Base-by-base conservation (phyloP, 1,140 invertebrate genomes). In the Chrysopa pallens region DNA sequence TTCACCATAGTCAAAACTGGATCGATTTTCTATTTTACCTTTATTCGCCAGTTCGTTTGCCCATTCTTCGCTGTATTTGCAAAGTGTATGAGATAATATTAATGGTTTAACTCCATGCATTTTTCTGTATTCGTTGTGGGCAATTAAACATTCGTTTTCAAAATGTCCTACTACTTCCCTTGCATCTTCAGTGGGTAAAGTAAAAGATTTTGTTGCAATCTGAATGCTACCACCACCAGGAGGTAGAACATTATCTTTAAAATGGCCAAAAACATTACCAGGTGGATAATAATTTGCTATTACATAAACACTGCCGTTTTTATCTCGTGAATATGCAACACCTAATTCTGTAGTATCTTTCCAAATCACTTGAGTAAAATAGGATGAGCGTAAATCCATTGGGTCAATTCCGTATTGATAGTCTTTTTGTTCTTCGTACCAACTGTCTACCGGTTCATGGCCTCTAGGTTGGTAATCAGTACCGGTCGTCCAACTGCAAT, bases 21-120 rank as follows among this genome's bases (percentile, higher is more conserved):
- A 68, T 28, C 84, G 76, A 56, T 92, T 88, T 47, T 81, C 68
- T 50, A 89, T 68, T 40, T 61, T 64, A 33, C 79, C 76, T 44
- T 63, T 75, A 28, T 68, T 64, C 1, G 77, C 78, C 15, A 91
- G 55, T 41, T 73, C 65, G 44, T 81, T 76, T 0, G 85, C 86
- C 85, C 86, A 90, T 56, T 84, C 79, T 61, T 88, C 77, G 50
- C 83, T 72, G 49, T 76, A 76, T 54, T 76, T 77, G 52, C 73
- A 74, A 14, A 84, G 51, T 64, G 84, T 70, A 63, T 78, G 70
- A 53, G 69, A 75, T 17, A 89, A 52, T 58, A 73, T 70, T 40
- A 90, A 53, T 4, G 74, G 69, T 36, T 69, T 69, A 3, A 77
- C 77, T 15, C 73, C 72, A 54, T 90, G 85, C 45, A 71, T 72